phyloP scores from a whole-genome alignment of 2,888 invertebrate species.

The Drosophila anceps region DNA sequence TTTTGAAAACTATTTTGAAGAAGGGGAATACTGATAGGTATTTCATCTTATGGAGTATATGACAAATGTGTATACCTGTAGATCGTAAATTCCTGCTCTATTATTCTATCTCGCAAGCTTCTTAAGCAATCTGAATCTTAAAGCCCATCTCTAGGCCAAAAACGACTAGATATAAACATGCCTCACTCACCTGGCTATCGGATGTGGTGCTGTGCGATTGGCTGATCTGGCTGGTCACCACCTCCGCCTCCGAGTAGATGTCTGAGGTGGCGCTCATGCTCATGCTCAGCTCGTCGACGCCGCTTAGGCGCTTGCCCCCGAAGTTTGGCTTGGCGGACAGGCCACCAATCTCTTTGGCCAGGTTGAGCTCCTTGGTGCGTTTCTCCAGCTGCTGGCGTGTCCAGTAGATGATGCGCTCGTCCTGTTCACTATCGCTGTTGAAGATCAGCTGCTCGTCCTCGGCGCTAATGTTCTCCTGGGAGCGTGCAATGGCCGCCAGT shows the following conservation, averaged over 20 bases:
- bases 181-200: slow-evolving; percentile 89
- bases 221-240: slow-evolving; percentile 86
- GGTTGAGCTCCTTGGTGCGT: slow-evolving; percentile 89
- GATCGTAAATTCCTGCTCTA: no score
- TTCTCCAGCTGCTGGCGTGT: slow-evolving; percentile 90
- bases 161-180: not conserved
- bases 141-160: not conserved
- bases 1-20: no score
- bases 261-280: slow-evolving; percentile 84
- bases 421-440: slow-evolving; percentile 81
- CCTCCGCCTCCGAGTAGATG: slow-evolving; percentile 78
- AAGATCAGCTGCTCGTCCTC: slow-evolving; percentile 81
- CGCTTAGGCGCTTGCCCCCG: slow-evolving; percentile 83
- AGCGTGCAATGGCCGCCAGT: slow-evolving; percentile 77
- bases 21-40: no score
- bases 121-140: not conserved
- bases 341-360: slow-evolving; percentile 86
- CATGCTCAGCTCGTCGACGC: slow-evolving; percentile 86
- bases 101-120: not conserved
- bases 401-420: slow-evolving; percentile 87
- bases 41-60: no score
- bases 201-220: slow-evolving; percentile 92
- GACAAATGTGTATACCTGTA: no score
- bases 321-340: slow-evolving; percentile 77
- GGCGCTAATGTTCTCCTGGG: slow-evolving; percentile 83